Evolutionary conservation across 2,797 vertebrate species (phyloP), one percentile per base, ranked within the genome.

Genomic region (Bucorvus abyssinicus): DNA sequence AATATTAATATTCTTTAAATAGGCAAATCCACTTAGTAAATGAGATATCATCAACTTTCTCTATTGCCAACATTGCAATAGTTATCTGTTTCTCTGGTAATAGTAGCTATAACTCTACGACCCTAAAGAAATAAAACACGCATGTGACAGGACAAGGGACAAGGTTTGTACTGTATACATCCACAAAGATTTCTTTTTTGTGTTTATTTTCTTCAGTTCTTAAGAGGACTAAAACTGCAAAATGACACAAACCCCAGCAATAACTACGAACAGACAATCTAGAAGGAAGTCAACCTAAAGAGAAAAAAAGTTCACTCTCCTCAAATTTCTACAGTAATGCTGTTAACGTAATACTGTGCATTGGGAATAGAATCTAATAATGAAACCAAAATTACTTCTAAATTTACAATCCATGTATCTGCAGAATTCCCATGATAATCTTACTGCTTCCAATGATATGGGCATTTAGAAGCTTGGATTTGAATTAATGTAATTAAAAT

Each of bases 1-100:
- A 84, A 70, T 71, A 76, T 87, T 91, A 95, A 71, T 94, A 84
- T 89, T 4, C 57, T 89, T 88, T 90, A 94, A 94, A 94, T 67
- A 82, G 63, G 22, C 6, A 6, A 64, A 73, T 67, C 60, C 36
- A 82, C 82, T 91, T 90, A 76, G 32, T 68, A 95, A 93, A 91
- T 67, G 56, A 77, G 79, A 88, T 78, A 90, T 34, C n/a, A 91
- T 92, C 88, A 88, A n/a, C 59, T 73, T 93, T 87, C 27, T 84
- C 23, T 79, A 38, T 74, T 64, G 20, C 56, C n/a, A 89, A 60
- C 24, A 55, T 38, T 55, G 22, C 14, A 70, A 16, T 85, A 65
- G 71, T 95, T 94, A 82, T 73, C 59, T 88, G 18, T 67, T 86
- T 91, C 59, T 89, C 67, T 90, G 22, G 19, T 61, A 67, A 75